A percentile compares a stretch with the other conserved stretches of the same genome.
These are phyloP conservation scores for Brachypodius melanocephalos DNA, from an alignment of 2,113 vertebrate species.

Conservation along the genomic window DNA sequence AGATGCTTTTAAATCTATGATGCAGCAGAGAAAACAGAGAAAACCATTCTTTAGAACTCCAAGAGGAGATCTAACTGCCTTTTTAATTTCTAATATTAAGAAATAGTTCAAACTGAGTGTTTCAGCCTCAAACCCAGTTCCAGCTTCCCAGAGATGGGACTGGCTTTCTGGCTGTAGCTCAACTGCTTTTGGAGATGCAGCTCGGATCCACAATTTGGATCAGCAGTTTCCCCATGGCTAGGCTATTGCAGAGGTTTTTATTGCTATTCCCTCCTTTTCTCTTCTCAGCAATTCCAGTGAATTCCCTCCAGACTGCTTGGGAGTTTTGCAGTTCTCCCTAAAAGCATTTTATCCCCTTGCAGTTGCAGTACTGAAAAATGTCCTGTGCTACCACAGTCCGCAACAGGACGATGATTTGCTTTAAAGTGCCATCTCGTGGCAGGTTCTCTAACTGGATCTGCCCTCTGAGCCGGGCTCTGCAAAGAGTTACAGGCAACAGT, in stretches of 20 bases:
- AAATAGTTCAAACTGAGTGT: background rate
- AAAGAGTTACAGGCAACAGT: background rate
- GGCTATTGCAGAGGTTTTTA: background rate
- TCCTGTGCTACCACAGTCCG: background rate
- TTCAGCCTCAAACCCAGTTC: background rate
- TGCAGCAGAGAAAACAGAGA: background rate
- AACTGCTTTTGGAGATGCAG: background rate
- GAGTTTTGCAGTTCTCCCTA: background rate
- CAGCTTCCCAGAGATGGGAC: background rate
- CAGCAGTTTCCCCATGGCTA: background rate
- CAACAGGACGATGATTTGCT: background rate
- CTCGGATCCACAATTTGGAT: background rate
- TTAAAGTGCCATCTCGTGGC: conserved; percentile 54
- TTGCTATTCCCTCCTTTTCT: background rate
- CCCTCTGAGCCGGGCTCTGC: background rate
- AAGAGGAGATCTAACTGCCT: background rate
- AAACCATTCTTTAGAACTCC: background rate
- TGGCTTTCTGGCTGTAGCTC: background rate
- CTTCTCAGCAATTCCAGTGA: background rate
- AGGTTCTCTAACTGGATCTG: background rate
- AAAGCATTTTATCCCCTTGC: background rate
- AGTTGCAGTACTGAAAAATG: background rate
- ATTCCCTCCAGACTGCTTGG: background rate
- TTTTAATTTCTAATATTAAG: background rate
- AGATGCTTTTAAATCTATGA: background rate